phyloP scores from a whole-genome alignment of 2,888 invertebrate species.

The Elmis aenea region DNA sequence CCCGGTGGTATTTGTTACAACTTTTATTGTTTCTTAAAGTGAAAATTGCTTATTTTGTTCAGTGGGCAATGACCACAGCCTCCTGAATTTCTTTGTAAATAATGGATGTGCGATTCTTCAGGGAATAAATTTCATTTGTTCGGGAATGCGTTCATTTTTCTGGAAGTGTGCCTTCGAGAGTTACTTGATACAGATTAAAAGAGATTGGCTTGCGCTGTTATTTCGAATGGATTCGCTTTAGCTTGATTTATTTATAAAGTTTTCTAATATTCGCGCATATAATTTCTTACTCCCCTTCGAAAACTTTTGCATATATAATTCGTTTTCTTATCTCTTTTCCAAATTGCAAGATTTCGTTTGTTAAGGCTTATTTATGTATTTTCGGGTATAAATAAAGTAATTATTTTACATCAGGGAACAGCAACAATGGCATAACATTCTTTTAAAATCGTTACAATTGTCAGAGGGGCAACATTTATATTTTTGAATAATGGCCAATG shows the following conservation, averaged over 20 bases:
- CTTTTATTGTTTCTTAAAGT: no score
- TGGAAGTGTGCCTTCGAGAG: constrained; percentile 46
- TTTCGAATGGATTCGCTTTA: constrained; percentile 39
- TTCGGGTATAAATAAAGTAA: no score
- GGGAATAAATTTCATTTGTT: constrained; percentile 47
- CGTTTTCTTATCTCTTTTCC: no score
- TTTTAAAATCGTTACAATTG: no score
- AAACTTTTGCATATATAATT: no score
- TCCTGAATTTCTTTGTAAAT: constrained; percentile 34
- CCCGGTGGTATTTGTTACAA: no score
- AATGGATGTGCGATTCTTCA: constrained; percentile 40
- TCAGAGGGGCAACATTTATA: no score
- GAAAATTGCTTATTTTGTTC: background rate
- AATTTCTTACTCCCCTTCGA: constrained; percentile 10
- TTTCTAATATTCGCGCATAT: constrained; percentile 22
- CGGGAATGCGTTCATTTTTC: constrained; percentile 47
- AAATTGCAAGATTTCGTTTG: no score
- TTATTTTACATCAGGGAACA: no score
- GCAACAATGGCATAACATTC: no score
- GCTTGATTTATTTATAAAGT: constrained; percentile 33
- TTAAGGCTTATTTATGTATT: no score
- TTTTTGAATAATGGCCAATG: no score
- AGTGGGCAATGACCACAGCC: constrained; percentile 12
- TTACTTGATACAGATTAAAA: constrained; percentile 48
- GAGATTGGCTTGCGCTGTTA: constrained; percentile 45